Base-by-base conservation (phyloP, 2,888 invertebrate genomes). In the Lepidochrysops patricia region DNA sequence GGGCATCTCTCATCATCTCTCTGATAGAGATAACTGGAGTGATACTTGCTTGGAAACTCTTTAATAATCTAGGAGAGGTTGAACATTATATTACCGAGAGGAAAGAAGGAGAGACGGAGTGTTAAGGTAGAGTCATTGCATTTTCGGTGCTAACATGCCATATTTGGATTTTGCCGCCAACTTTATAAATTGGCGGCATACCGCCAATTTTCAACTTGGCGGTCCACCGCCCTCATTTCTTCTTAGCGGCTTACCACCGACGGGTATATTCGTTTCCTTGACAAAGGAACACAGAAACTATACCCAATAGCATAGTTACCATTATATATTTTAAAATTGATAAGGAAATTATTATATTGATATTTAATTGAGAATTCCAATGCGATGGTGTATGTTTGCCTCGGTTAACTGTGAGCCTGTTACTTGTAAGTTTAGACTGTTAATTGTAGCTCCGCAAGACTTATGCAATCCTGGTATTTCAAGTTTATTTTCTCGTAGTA, bases 81-180 rank as follows among this genome's bases (percentile, higher is more conserved):
- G 88, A 88, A 68, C 88, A 89, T 66, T 88, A 89, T 62, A 85
- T 89, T 25, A 81, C 81, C 4, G 88, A 88, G 65, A 72, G 86
- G 62, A 85, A 86, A 64, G 88, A 88, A 68, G 88, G 88, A 64
- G 88, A 88, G 70, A 88, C 88, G 29, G 88, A 88, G 72, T 88
- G 88, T 68, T 61, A 56, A 58, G 62, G 61, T 64, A 67, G 68
- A 66, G 66, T 68, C 26, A 25, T 43, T 49, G 43, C 23, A 43
- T 43, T 43, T 43, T 34, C 26, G 58, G 58, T 52, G 50, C 50
- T 52, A 58, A 32, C 1, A 32, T 19, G 54, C 32, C 54, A 32
- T 54, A 54, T 54, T 29, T 50, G 25, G 13, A 27, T 26, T 57
- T 27, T 58, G 50, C 34, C 50, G 58, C 58, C 58, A 58, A 57